A percentile compares a stretch with the other conserved stretches of the same genome.
phyloP scores from a whole-genome alignment of 2,888 invertebrate species.

The Andrena bicolor region DNA sequence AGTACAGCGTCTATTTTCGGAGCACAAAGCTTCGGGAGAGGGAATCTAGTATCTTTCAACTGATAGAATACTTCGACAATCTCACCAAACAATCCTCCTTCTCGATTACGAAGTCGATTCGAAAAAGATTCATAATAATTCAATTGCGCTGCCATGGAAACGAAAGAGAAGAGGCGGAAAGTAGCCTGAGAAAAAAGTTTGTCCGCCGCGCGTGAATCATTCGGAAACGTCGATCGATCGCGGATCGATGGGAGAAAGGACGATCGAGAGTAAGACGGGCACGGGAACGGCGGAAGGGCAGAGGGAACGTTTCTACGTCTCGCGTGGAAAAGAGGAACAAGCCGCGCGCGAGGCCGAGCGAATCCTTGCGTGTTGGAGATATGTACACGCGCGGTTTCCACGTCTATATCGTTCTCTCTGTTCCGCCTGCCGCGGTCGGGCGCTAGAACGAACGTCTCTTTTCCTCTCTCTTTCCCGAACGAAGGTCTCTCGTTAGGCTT shows the following conservation, averaged over 20 bases:
- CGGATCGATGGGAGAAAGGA: slow-evolving; percentile 44
- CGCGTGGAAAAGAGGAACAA: slow-evolving; percentile 26
- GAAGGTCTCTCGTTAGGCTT: slow-evolving; percentile 60
- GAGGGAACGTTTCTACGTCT: slow-evolving; percentile 30
- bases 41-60: background rate
- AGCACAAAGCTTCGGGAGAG: background rate
- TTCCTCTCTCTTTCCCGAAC: slow-evolving; percentile 11
- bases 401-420: slow-evolving; percentile 1
- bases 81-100: too few relatives aligned
- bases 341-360: slow-evolving; percentile 14
- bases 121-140: background rate
- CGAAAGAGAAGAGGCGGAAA: background rate
- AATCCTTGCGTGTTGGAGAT: slow-evolving; percentile 33
- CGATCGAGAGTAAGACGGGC: slow-evolving; percentile 31
- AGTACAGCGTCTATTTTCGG: background rate
- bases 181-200: background rate
- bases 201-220: slow-evolving; percentile 28
- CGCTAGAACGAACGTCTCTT: background rate
- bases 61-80: too few relatives aligned
- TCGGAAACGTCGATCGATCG: slow-evolving; percentile 3
- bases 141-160: background rate
- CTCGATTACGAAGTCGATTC: too few relatives aligned
- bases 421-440: slow-evolving; percentile 1
- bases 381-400: slow-evolving; percentile 48
- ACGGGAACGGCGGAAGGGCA: background rate